Evolutionary conservation across 2,888 invertebrate species (phyloP), one percentile per base, ranked within the genome.

Genomic region (Tridacna gigas): DNA sequence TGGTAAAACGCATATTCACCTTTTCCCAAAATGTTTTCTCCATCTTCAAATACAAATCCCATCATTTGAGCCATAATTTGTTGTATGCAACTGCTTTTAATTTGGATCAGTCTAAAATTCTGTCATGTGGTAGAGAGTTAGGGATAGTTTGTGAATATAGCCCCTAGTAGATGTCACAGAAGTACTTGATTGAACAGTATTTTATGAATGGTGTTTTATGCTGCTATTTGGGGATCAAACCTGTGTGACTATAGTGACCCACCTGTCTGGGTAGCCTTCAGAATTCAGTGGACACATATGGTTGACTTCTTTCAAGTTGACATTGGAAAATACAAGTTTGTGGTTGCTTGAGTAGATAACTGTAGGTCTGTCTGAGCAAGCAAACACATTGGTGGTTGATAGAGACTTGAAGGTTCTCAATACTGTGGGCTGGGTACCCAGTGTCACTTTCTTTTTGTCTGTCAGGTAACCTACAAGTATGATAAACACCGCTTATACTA

Each of bases 321-420:
- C 99, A 95, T 99, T 99, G n/a, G 99, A 99, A 95, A 99, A 99
- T 4, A 99, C 99, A 51, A 99, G 96, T 95, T 99, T 99, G 95
- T 99, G 98, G 95, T 99, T 99, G n/a, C 98, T 98, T 74, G 99
- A 99, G 95, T 99, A 99, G 90, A 99, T 99, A 20, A 99, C 99
- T 0, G 99, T 99, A 0, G 99, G 99, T 74, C 99, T 96, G 95
- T 99, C 99, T 0, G 99, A 99, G 95, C 99, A 99, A 28, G 99
- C 99, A 95, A 99, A 99, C 56, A 99, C 99, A 95, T 99, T 99
- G 22, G 97, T 98, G 0, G 98, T 98, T n/a, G 94, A 93, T 45
- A 94, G 88, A 7, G 94, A 94, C 79, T 90, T 91, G 90, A 99
- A 99, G 12, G 98, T 97, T 85, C 97, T 96, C 79, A 99, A 95